A percentile compares a stretch with the other conserved stretches of the same genome.
phyloP scores from a whole-genome alignment of 2,797 vertebrate genomes.

The Chelon labrosus region DNA sequence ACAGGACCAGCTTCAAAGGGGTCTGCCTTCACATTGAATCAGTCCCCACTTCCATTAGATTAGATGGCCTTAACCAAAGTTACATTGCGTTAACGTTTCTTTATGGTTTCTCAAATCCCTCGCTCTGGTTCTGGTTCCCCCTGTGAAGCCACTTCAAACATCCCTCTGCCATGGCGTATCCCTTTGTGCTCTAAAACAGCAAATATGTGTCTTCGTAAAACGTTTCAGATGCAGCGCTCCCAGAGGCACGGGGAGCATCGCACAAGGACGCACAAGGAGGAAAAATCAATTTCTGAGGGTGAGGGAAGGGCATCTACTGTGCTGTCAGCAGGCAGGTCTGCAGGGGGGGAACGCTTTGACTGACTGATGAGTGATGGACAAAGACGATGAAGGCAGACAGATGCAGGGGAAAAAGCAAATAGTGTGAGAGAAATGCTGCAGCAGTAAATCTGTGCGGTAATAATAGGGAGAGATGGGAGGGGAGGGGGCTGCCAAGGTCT shows the following conservation, averaged over 20 bases:
- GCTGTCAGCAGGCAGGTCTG: slow-evolving; percentile 31
- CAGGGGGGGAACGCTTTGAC: slow-evolving; percentile 23
- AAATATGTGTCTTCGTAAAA: slow-evolving; percentile 84
- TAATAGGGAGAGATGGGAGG: slow-evolving; percentile 34
- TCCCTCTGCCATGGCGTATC: slow-evolving; percentile 77
- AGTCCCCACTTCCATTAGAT: slow-evolving; percentile 79
- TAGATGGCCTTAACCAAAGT: slow-evolving; percentile 77
- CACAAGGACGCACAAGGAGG: slow-evolving; percentile 50
- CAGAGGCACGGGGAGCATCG: slow-evolving; percentile 62
- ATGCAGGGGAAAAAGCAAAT: slow-evolving; percentile 30
- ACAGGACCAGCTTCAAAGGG: slow-evolving; percentile 79
- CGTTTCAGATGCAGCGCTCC: slow-evolving; percentile 83
- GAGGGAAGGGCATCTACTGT: slow-evolving; percentile 46
- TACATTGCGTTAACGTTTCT: slow-evolving; percentile 78
- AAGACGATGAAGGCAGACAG: slow-evolving; percentile 46
- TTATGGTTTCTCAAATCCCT: slow-evolving; percentile 79
- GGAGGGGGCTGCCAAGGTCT: slow-evolving; percentile 61
- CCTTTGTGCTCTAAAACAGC: slow-evolving; percentile 82
- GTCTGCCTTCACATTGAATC: slow-evolving; percentile 81
- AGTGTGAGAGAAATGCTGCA: slow-evolving; percentile 59
- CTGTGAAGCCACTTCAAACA: slow-evolving; percentile 86
- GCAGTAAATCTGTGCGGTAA: slow-evolving; percentile 68
- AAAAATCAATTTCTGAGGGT: slow-evolving; percentile 44
- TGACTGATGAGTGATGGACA: slow-evolving; percentile 46
- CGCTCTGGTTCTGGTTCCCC: slow-evolving; percentile 83